A percentile compares a stretch with the other conserved stretches of the same genome.
phyloP scores from a whole-genome alignment of 1,140 invertebrate genomes.

The Drosophila pallidifrons region DNA sequence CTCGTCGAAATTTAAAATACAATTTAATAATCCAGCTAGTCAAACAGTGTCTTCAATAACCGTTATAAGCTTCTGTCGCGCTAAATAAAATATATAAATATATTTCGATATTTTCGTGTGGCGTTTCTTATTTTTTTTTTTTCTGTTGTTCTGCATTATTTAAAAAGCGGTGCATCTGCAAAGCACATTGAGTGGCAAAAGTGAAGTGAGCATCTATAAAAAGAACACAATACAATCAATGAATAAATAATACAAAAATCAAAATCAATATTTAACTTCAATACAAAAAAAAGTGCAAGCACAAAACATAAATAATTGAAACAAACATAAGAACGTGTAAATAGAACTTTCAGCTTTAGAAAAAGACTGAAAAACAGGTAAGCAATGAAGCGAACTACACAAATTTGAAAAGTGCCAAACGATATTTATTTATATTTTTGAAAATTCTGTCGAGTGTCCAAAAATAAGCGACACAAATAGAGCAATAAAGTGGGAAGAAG shows the following conservation, averaged over 20 bases:
- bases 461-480: not conserved
- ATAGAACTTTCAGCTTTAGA: not conserved
- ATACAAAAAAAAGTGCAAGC: not conserved
- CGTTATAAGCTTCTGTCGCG: not conserved
- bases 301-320: not conserved
- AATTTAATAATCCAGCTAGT: not conserved
- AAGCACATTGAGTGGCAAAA: conserved; percentile 22
- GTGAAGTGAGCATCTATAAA: conserved; percentile 27
- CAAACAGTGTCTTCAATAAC: not conserved
- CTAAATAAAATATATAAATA: conserved; percentile 3
- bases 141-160: conserved; percentile 11
- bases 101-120: not conserved
- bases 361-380: conserved; percentile 1
- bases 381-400: not conserved
- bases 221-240: conserved; percentile 39
- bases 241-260: not conserved
- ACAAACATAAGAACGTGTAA: conserved; percentile 1
- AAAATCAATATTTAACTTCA: not conserved
- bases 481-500: not conserved
- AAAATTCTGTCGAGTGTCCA: not conserved
- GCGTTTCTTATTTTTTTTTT: not conserved
- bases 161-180: conserved; percentile 7
- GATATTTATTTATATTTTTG: not conserved
- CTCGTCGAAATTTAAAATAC: not conserved
- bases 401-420: not conserved